These are phyloP conservation scores for Euura lappo DNA, from an alignment of 1,140 invertebrate species.

Conservation along the genomic window DNA sequence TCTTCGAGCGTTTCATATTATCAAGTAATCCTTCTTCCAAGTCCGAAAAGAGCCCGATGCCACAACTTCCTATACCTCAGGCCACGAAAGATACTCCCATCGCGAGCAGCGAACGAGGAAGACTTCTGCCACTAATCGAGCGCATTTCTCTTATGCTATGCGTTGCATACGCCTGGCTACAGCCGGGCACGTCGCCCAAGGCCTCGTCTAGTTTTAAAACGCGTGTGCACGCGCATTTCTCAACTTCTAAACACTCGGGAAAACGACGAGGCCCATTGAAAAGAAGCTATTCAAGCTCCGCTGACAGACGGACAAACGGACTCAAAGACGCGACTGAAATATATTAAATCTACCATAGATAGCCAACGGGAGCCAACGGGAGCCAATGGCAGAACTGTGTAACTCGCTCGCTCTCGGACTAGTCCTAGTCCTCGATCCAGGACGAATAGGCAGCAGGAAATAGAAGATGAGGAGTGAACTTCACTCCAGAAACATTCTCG, in stretches of 20 bases:
- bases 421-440: neutral
- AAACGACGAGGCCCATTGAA: slow-evolving; percentile 12
- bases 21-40: neutral
- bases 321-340: slow-evolving; percentile 12
- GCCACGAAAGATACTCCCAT: too few relatives aligned
- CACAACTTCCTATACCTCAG: too few relatives aligned
- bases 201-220: neutral
- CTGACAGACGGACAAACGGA: slow-evolving; percentile 10
- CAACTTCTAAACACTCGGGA: slow-evolving; percentile 14
- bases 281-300: slow-evolving; percentile 6
- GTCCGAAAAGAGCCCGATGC: too few relatives aligned
- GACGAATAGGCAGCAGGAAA: neutral
- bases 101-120: too few relatives aligned
- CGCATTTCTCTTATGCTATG: neutral
- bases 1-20: neutral
- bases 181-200: neutral
- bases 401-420: neutral
- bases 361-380: slow-evolving; percentile 5
- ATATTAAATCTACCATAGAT: slow-evolving; percentile 11
- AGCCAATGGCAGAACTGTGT: neutral
- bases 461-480: neutral
- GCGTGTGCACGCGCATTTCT: slow-evolving; percentile 14
- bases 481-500: neutral
- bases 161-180: neutral
- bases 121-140: too few relatives aligned